A percentile compares a stretch with the other conserved stretches of the same genome.
phyloP scores from a whole-genome alignment of 2,113 vertebrate genomes.

The Sterrhoptilus dennistouni region DNA sequence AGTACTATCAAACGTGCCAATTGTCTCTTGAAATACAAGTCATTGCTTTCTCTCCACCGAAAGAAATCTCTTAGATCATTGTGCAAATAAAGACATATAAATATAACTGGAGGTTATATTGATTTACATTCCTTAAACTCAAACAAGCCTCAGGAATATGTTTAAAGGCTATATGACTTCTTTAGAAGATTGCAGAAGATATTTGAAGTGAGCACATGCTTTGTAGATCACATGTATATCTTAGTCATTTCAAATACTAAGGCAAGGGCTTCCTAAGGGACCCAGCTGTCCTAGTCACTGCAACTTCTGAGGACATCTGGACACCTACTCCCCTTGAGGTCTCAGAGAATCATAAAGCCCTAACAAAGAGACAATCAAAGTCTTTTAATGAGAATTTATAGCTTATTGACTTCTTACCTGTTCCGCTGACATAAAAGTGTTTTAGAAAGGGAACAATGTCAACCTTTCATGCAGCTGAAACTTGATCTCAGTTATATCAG shows the following conservation, averaged over 20 bases:
- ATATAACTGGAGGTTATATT: background rate
- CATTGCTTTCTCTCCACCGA: background rate
- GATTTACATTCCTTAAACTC: constrained; percentile 23
- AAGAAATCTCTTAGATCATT: constrained; percentile 11
- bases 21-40: constrained; percentile 5
- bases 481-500: background rate
- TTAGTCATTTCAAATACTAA: background rate
- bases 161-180: constrained; percentile 1
- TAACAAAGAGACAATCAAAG: background rate
- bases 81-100: constrained; percentile 25
- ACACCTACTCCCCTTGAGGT: background rate
- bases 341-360: background rate
- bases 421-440: background rate
- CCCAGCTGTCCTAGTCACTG: background rate
- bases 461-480: background rate
- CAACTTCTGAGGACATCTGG: background rate
- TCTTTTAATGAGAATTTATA: background rate
- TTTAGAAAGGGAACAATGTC: background rate
- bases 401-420: background rate
- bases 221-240: background rate
- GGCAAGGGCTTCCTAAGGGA: background rate
- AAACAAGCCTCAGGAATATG: constrained; percentile 12
- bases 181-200: background rate
- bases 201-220: background rate
- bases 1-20: background rate